Percentiles rank a stretch among this genome's conserved stretches.
Conservation (phyloP, 2,113 vertebrate genomes). For the Crypturellus undulatus region DNA sequence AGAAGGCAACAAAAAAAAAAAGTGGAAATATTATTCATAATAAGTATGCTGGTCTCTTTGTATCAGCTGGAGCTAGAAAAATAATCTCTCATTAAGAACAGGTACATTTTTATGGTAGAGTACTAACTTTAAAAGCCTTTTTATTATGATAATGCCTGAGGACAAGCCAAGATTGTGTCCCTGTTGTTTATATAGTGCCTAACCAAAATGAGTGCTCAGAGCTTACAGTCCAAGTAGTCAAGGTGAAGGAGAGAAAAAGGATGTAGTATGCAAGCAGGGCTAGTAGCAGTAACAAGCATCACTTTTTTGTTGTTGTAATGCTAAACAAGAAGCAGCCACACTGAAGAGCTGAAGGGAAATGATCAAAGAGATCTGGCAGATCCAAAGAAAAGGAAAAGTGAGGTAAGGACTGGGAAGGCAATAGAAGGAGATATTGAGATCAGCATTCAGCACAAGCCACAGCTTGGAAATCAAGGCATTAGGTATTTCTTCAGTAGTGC, state of each 20-base stretch:
- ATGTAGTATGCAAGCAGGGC: neutral
- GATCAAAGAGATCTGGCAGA: neutral
- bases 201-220: neutral
- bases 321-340: neutral
- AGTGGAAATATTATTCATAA: neutral
- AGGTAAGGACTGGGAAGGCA: fast-evolving
- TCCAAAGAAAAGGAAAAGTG: neutral
- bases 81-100: neutral
- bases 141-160: neutral
- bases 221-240: neutral
- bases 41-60: neutral
- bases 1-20: neutral
- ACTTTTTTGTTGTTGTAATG: too few species aligned
- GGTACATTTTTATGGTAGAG: neutral
- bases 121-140: neutral
- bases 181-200: neutral
- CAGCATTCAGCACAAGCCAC: neutral
- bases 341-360: neutral
- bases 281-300: neutral
- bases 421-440: neutral
- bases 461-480: neutral
- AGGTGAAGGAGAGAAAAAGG: neutral
- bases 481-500: neutral
- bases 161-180: neutral
- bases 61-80: neutral